Evolutionary conservation across 2,888 invertebrate species (phyloP).

Genomic region (Agelastica alni): DNA sequence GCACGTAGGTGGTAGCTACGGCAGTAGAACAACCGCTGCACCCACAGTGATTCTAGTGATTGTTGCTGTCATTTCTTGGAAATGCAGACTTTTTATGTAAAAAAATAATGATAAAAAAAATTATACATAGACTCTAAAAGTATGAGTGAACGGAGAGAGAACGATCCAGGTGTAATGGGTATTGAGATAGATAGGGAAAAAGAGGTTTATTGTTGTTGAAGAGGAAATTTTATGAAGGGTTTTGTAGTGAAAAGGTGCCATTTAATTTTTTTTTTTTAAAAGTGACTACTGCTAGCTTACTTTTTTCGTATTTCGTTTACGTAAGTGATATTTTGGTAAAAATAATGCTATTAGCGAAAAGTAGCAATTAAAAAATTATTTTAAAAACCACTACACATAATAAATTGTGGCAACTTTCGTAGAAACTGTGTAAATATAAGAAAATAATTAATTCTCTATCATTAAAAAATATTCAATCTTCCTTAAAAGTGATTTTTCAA

Average conservation of each 20-base stretch:
- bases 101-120: slow-evolving; percentile 6
- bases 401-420: too few relatives aligned
- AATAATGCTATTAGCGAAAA: too few relatives aligned
- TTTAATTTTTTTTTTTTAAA: slow-evolving; percentile 4
- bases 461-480: too few relatives aligned
- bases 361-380: too few relatives aligned
- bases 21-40: not conserved
- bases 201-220: slow-evolving; percentile 15
- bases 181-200: not conserved
- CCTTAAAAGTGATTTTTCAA: too few relatives aligned
- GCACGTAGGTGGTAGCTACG: slow-evolving; percentile 11
- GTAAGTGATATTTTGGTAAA: not conserved
- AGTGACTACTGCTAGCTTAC: not conserved
- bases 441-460: too few relatives aligned
- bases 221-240: slow-evolving; percentile 5
- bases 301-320: not conserved
- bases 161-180: slow-evolving; percentile 2
- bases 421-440: too few relatives aligned
- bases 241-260: slow-evolving; percentile 9
- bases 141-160: slow-evolving; percentile 4
- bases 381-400: too few relatives aligned
- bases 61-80: slow-evolving; percentile 9
- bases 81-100: slow-evolving; percentile 19
- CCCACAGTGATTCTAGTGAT: slow-evolving; percentile 13
- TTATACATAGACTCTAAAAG: slow-evolving; percentile 4